A percentile compares a stretch with the other conserved stretches of the same genome.
Evolutionary conservation across 2,797 vertebrate species (phyloP).

Genomic region (Macrochelys suwanniensis): DNA sequence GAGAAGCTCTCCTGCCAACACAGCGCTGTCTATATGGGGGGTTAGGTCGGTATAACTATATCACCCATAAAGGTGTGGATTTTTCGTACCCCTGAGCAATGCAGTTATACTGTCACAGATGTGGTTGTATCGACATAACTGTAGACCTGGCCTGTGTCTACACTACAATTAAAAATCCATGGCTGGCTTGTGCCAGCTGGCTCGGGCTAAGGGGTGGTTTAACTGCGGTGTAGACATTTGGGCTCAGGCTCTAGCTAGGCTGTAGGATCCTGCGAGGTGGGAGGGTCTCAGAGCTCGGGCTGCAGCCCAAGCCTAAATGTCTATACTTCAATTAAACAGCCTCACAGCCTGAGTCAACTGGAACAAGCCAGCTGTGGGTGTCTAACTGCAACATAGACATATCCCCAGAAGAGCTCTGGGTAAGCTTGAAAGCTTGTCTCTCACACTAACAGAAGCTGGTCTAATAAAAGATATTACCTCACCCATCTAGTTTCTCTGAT

Average conservation of each 20-base stretch:
- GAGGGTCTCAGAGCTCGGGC: background rate
- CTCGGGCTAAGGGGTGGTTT: background rate
- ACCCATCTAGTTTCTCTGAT: conserved; percentile 30
- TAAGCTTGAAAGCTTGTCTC: background rate
- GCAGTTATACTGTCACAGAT: background rate
- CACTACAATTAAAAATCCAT: background rate
- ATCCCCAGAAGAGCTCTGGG: background rate
- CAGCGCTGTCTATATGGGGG: background rate
- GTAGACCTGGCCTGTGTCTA: background rate
- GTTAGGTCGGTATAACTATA: background rate
- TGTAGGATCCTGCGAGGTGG: background rate
- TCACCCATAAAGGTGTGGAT: background rate
- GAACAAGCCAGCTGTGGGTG: background rate
- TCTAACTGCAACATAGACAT: background rate
- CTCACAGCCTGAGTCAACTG: background rate
- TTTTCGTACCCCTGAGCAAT: background rate
- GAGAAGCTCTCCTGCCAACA: background rate
- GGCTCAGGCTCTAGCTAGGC: background rate
- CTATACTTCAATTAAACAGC: background rate
- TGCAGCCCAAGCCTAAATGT: background rate
- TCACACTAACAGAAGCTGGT: background rate
- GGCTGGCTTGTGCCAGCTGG: background rate
- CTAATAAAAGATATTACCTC: background rate
- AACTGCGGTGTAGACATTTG: background rate
- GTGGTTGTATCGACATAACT: background rate